These are phyloP conservation scores for Eupithecia dodoneata DNA, from an alignment of 2,888 invertebrate genomes.

Conservation along the genomic window DNA sequence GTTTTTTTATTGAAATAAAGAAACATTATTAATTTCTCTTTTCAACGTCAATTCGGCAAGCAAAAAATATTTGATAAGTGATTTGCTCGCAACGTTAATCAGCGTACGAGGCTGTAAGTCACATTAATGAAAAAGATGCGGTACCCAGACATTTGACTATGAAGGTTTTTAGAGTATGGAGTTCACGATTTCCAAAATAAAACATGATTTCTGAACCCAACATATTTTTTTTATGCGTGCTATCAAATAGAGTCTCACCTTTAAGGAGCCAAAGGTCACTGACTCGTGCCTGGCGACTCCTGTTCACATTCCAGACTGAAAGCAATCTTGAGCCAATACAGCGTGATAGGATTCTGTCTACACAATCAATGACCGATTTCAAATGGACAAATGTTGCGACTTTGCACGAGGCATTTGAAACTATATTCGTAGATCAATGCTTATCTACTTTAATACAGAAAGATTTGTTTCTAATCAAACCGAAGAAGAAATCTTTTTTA, in stretches of 20 bases:
- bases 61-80: too few species aligned
- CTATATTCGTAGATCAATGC: background rate
- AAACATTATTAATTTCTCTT: background rate
- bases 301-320: slow-evolving; percentile 45
- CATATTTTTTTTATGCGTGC: background rate
- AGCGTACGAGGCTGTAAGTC: background rate
- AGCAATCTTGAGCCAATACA: slow-evolving; percentile 30
- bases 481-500: background rate
- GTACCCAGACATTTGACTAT: background rate
- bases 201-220: background rate
- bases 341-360: slow-evolving; percentile 25
- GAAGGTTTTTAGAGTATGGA: background rate
- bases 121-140: background rate
- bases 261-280: slow-evolving; percentile 43
- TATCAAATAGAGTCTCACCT: background rate
- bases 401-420: background rate
- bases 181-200: background rate
- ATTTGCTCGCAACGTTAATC: background rate
- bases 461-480: background rate
- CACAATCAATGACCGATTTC: slow-evolving; percentile 16
- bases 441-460: background rate
- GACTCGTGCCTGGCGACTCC: slow-evolving; percentile 50
- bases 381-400: background rate
- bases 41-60: background rate
- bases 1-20: background rate